Percentiles rank a stretch among this genome's conserved stretches.
Conservation (phyloP, 2,797 vertebrate genomes). For the Hydrocynus forskahlii region DNA sequence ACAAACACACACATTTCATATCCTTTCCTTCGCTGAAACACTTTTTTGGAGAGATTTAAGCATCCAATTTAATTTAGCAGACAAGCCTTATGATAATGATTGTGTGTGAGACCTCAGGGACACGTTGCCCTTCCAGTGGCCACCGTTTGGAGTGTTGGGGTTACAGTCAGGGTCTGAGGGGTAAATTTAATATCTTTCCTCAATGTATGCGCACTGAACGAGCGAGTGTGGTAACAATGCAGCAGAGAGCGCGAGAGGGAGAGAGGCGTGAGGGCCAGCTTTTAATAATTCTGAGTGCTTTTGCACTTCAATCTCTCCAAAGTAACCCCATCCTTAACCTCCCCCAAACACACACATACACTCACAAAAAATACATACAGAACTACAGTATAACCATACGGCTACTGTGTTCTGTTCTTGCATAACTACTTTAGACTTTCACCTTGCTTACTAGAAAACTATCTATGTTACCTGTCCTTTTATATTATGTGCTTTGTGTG, state of each 20-base stretch:
- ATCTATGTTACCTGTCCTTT: no score
- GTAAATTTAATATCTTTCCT: constrained; percentile 72
- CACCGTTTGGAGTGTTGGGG: constrained; percentile 63
- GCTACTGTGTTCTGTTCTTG: no score
- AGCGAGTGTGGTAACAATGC: constrained; percentile 77
- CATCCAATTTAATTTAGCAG: constrained; percentile 78
- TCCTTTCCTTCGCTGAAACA: constrained; percentile 50
- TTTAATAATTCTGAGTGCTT: constrained; percentile 84
- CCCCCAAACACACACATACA: constrained; percentile 21
- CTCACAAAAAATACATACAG: not conserved
- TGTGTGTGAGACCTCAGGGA: constrained; percentile 69
- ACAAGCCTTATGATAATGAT: constrained; percentile 80
- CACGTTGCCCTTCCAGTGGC: constrained; percentile 69
- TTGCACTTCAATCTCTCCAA: constrained; percentile 76
- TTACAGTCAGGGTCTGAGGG: constrained; percentile 66
- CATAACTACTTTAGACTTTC: no score
- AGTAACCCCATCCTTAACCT: constrained; percentile 54
- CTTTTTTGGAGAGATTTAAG: constrained; percentile 65
- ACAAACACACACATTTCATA: constrained; percentile 1
- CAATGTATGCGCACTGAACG: constrained; percentile 70
- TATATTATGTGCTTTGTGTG: no score
- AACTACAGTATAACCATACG: not conserved
- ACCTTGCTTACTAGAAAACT: no score
- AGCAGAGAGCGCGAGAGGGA: constrained; percentile 48
- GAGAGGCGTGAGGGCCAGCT: constrained; percentile 59